These are phyloP conservation scores for Cydia pomonella DNA, from an alignment of 1,140 invertebrate genomes.

Conservation along the genomic window DNA sequence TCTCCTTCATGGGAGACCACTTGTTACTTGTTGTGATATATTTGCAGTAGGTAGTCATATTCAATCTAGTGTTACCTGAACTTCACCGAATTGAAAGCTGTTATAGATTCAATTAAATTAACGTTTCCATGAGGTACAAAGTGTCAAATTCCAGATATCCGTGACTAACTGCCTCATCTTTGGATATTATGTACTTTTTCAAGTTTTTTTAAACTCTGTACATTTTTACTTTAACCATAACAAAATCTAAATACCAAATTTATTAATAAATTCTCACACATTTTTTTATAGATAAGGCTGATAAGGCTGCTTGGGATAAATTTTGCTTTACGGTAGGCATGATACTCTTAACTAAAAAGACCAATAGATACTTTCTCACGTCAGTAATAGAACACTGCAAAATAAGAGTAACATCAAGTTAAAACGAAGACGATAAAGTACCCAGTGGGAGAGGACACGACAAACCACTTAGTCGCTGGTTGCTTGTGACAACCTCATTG, in stretches of 20 bases:
- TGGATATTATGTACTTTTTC: too few species aligned
- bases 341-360: not conserved
- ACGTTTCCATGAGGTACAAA: not conserved
- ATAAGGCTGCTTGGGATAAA: not conserved
- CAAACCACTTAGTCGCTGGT: conserved; percentile 58
- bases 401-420: conserved; percentile 57
- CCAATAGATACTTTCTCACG: conserved; percentile 13
- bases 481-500: conserved; percentile 53
- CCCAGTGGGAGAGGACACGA: conserved; percentile 61
- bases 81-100: conserved; percentile 46
- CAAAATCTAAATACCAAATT: too few species aligned
- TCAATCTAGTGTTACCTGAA: conserved; percentile 35
- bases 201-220: too few species aligned
- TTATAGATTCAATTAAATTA: not conserved
- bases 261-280: not conserved
- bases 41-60: conserved; percentile 32
- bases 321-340: not conserved
- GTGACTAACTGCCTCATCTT: too few species aligned
- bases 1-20: conserved; percentile 42
- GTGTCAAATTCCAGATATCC: too few species aligned
- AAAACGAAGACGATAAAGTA: conserved; percentile 49
- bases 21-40: conserved; percentile 43
- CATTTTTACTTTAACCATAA: too few species aligned
- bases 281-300: not conserved
- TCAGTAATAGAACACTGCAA: conserved; percentile 41